These are phyloP conservation scores for Drosophila quadrilineata DNA, from an alignment of 1,140 invertebrate genomes.

Conservation along the genomic window DNA sequence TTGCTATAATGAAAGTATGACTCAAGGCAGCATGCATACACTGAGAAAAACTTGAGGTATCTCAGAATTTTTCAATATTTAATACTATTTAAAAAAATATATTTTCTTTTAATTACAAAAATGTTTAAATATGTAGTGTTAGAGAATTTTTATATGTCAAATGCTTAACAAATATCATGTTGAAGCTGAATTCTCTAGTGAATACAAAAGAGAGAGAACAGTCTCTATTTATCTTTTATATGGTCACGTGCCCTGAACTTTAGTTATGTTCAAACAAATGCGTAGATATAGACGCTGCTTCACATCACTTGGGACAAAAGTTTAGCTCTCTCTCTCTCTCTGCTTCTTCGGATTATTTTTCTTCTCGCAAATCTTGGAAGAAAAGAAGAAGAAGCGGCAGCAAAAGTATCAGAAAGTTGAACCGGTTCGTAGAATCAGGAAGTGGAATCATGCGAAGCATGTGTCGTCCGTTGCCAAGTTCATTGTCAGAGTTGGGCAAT, in stretches of 20 bases:
- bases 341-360: too few species aligned
- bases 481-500: conserved; percentile 32
- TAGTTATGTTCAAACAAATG: conserved; percentile 16
- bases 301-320: too few species aligned
- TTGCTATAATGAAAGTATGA: conserved; percentile 40
- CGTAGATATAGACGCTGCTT: not conserved
- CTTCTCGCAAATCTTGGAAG: too few species aligned
- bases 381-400: too few species aligned
- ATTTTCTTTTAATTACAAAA: too few species aligned
- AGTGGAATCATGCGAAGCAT: conserved; percentile 59
- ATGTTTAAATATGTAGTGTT: not conserved
- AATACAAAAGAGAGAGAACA: too few species aligned
- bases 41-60: conserved; percentile 63
- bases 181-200: not conserved
- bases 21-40: conserved; percentile 61
- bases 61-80: too few species aligned
- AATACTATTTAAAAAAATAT: not conserved
- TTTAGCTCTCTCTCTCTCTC: too few species aligned
- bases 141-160: not conserved
- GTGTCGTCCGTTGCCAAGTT: conserved; percentile 54
- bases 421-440: conserved; percentile 68
- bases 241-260: conserved; percentile 15
- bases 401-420: conserved; percentile 36
- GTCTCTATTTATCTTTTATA: not conserved
- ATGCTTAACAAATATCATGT: not conserved